Conservation (phyloP, 2,113 vertebrate genomes). For the Microtus pennsylvanicus region DNA sequence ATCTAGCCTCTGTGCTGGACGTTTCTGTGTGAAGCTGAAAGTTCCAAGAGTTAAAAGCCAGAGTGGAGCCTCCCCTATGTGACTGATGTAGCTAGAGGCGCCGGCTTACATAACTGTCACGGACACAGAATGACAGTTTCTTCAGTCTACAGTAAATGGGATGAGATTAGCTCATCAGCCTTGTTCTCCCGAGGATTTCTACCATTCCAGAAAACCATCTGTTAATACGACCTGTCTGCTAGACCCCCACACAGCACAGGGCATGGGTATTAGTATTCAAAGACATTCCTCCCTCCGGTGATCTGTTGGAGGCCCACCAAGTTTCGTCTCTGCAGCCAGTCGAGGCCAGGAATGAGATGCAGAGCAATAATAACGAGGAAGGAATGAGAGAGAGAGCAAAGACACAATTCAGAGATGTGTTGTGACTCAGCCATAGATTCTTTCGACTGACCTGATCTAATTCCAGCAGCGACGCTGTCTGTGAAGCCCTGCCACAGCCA, state of each 20-base stretch:
- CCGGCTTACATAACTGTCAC: constrained; percentile 67
- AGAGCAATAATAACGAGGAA: constrained; percentile 43
- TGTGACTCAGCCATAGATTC: constrained; percentile 60
- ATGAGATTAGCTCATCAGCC: constrained; percentile 78
- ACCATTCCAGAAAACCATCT: constrained; percentile 51
- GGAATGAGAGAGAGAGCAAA: constrained; percentile 27
- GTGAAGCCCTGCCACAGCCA: constrained; percentile 79
- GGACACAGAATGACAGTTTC: constrained; percentile 75
- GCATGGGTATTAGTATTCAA: constrained; percentile 38
- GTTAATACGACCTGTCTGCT: constrained; percentile 69
- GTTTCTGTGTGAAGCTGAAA: constrained; percentile 30
- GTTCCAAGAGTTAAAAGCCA: not conserved
- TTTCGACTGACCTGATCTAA: constrained; percentile 80
- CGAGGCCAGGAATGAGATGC: constrained; percentile 2
- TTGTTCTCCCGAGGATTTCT: constrained; percentile 67
- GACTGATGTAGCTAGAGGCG: constrained; percentile 19
- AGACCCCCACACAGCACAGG: constrained; percentile 30
- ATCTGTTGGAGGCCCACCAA: constrained; percentile 60
- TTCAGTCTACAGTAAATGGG: constrained; percentile 67
- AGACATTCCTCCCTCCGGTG: constrained; percentile 62
- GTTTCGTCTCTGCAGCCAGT: not conserved
- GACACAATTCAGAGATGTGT: constrained; percentile 70
- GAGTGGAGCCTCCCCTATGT: not conserved
- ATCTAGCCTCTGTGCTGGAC: fast-evolving
- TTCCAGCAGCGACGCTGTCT: constrained; percentile 70